Percentiles rank a stretch among this genome's conserved stretches.
Evolutionary conservation across 2,888 invertebrate species (phyloP).

Genomic region (Cyaniris semiargus): DNA sequence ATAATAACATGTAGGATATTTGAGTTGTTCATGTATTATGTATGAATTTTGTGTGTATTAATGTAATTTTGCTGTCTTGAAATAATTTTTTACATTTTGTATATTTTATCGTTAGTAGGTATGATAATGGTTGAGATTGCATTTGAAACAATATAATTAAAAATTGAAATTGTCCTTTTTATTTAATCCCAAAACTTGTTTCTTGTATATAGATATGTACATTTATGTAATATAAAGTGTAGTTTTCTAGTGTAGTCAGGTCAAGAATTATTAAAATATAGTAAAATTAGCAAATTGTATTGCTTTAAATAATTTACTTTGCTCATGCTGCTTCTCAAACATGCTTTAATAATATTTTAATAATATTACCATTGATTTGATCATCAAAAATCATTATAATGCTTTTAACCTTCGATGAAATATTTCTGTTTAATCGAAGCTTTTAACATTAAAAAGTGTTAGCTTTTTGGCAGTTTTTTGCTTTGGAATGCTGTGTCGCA

Average conservation of each 20-base stretch:
- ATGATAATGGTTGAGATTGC: conserved; percentile 76
- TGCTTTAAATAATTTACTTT: conserved; percentile 19
- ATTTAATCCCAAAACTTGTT: conserved; percentile 41
- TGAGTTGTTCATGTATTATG: conserved; percentile 50
- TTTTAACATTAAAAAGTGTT: neutral
- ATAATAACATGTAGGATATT: conserved; percentile 44
- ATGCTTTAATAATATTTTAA: neutral
- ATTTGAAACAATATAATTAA: conserved; percentile 74
- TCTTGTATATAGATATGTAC: neutral
- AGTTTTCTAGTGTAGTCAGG: neutral
- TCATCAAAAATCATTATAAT: neutral
- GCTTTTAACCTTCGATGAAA: too few species aligned
- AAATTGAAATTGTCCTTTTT: conserved; percentile 51
- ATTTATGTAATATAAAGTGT: neutral
- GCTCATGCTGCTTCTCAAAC: conserved; percentile 15
- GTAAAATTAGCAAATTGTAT: neutral
- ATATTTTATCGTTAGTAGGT: conserved; percentile 60
- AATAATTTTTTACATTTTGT: conserved; percentile 77
- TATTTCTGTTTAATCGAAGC: too few species aligned
- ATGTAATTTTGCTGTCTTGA: conserved; percentile 49
- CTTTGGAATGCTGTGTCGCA: neutral
- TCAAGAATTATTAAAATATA: neutral
- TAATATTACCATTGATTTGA: neutral
- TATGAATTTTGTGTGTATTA: conserved; percentile 58
- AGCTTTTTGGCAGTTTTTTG: neutral